phyloP scores from a whole-genome alignment of 2,113 vertebrate genomes.

The Cebidichthys violaceus region DNA sequence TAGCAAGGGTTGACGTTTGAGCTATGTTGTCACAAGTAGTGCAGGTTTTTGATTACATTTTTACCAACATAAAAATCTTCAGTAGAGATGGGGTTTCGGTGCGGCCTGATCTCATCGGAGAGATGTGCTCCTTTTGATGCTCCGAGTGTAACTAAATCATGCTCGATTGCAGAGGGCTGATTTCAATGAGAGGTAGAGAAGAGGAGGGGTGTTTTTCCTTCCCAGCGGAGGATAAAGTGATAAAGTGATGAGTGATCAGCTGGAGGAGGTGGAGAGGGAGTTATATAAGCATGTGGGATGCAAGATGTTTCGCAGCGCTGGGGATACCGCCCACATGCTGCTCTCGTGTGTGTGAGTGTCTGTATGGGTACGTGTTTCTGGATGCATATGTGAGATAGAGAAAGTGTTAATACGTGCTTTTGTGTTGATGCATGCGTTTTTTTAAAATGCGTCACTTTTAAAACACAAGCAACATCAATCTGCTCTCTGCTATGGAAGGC shows the following conservation, averaged over 20 bases:
- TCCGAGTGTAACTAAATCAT: slow-evolving; percentile 49
- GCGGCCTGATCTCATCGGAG: slow-evolving; percentile 33
- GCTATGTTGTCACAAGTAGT: slow-evolving; percentile 37
- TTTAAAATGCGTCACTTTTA: neutral
- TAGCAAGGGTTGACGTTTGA: slow-evolving; percentile 42
- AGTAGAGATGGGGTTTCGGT: slow-evolving; percentile 41
- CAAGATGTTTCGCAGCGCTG: slow-evolving; percentile 79
- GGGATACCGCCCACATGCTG: slow-evolving; percentile 76
- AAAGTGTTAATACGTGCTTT: slow-evolving; percentile 58
- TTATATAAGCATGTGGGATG: slow-evolving; percentile 86
- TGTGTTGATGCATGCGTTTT: slow-evolving; percentile 26
- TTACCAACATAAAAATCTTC: slow-evolving; percentile 49
- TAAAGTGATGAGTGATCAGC: slow-evolving; percentile 78
- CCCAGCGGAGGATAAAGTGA: slow-evolving; percentile 63
- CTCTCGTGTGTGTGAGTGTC: slow-evolving; percentile 24
- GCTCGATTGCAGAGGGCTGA: slow-evolving; percentile 49
- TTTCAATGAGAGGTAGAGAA: slow-evolving; percentile 47
- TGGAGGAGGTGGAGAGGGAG: slow-evolving; percentile 77
- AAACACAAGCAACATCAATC: neutral
- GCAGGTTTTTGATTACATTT: slow-evolving; percentile 42
- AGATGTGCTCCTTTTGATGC: slow-evolving; percentile 58
- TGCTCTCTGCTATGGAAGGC: neutral
- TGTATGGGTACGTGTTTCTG: slow-evolving; percentile 23
- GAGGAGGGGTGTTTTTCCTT: slow-evolving; percentile 60
- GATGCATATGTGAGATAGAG: slow-evolving; percentile 64